Conservation (phyloP, 2,113 vertebrate genomes). For the Candoia aspera region DNA sequence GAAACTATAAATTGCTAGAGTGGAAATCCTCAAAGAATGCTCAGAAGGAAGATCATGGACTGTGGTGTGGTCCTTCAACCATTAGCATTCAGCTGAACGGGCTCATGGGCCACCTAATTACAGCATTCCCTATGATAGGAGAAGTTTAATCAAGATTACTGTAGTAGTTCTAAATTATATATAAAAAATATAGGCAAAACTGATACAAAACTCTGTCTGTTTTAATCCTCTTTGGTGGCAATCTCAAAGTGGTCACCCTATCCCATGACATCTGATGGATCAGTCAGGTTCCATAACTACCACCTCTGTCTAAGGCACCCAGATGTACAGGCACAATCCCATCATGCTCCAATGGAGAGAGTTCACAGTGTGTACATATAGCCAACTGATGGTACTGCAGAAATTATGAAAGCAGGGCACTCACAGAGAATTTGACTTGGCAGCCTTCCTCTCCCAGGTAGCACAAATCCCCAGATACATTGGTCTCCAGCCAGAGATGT, state of each 20-base stretch:
- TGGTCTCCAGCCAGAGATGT: conserved; percentile 98
- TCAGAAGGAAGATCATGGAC: not conserved
- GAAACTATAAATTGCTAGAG: not conserved
- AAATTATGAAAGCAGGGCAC: conserved; percentile 61
- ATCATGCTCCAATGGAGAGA: not conserved
- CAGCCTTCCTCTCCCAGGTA: conserved; percentile 97
- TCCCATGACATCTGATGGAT: not conserved
- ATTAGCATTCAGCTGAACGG: not conserved
- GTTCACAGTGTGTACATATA: not conserved
- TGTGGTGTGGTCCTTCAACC: not conserved
- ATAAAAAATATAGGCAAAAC: not conserved
- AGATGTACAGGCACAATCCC: not conserved
- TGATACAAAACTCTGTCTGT: not conserved
- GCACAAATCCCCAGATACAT: conserved; percentile 95
- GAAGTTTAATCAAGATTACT: not conserved
- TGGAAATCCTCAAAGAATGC: not conserved
- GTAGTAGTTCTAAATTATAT: not conserved
- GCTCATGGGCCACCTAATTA: not conserved
- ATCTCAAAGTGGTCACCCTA: not conserved
- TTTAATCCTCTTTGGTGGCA: not conserved
- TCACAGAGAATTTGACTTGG: conserved; percentile 92
- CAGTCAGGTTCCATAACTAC: not conserved
- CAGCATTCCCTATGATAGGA: not conserved
- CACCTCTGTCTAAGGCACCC: not conserved
- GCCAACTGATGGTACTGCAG: not conserved